These are phyloP conservation scores for Ficedula albicollis DNA, from an alignment of 2,797 vertebrate genomes.

Conservation along the genomic window DNA sequence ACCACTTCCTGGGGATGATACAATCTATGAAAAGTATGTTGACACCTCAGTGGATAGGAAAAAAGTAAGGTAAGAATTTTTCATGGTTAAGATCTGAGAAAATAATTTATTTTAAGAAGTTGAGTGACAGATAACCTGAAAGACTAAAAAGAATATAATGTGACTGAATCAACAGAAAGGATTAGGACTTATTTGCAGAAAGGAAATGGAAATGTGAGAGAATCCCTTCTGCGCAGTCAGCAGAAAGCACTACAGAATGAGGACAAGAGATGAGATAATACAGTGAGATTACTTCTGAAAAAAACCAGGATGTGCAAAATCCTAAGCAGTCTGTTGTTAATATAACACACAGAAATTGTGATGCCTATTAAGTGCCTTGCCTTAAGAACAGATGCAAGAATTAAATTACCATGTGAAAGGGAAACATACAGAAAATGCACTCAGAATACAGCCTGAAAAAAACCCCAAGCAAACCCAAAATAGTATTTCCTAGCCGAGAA, in stretches of 20 bases:
- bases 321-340: not conserved
- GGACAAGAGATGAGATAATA: not conserved
- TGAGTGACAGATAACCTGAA: not conserved
- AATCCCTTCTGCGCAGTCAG: not conserved
- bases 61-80: not conserved
- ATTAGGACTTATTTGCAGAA: not conserved
- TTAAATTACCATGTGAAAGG: not conserved
- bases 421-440: not conserved
- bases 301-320: not conserved
- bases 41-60: not conserved
- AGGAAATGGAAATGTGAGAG: not conserved
- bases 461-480: accelerated
- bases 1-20: not conserved
- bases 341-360: not conserved
- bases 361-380: not conserved
- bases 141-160: not conserved
- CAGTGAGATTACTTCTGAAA: not conserved
- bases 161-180: not conserved
- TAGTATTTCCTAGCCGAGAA: not conserved
- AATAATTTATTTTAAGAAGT: not conserved
- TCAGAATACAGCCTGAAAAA: not conserved
- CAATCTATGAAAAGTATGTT: not conserved
- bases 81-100: not conserved
- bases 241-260: not conserved
- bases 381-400: not conserved